Percentiles rank a stretch among this genome's conserved stretches.
phyloP scores from a whole-genome alignment of 2,113 vertebrate genomes.

The Psettodes erumei region DNA sequence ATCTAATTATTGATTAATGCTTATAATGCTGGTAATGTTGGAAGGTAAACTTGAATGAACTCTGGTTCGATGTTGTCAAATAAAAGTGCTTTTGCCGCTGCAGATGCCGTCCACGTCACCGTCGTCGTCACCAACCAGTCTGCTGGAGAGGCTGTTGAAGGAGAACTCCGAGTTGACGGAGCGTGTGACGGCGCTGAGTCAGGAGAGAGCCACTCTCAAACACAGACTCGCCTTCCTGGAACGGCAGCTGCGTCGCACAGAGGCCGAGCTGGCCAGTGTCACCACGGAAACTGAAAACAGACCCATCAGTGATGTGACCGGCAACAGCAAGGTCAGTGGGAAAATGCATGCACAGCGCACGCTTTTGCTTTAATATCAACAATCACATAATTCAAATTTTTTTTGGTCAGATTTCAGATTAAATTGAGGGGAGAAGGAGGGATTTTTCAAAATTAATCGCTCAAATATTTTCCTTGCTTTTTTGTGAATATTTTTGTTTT shows the following conservation, averaged over 20 bases:
- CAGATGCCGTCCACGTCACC: slow-evolving; percentile 28
- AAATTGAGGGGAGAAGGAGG: too few relatives aligned
- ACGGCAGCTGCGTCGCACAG: slow-evolving; percentile 72
- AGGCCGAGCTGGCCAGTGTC: slow-evolving; percentile 74
- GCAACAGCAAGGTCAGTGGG: slow-evolving; percentile 81
- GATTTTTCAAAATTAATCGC: too few relatives aligned
- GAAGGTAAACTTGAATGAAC: background rate
- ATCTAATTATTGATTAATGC: background rate
- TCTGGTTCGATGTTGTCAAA: background rate
- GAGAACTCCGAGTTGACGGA: slow-evolving; percentile 83
- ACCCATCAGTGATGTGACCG: slow-evolving; percentile 67
- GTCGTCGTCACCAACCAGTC: slow-evolving; percentile 27
- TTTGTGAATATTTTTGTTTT: too few relatives aligned
- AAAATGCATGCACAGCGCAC: background rate
- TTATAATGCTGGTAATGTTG: background rate
- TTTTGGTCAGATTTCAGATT: background rate
- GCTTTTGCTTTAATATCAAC: background rate
- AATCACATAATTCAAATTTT: background rate
- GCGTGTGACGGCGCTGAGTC: slow-evolving; percentile 71
- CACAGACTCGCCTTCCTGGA: slow-evolving; percentile 76
- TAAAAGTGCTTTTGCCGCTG: background rate
- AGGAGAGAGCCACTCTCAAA: slow-evolving; percentile 81
- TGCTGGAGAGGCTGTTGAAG: slow-evolving; percentile 80
- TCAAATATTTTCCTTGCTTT: too few relatives aligned
- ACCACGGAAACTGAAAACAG: slow-evolving; percentile 80